Base-by-base conservation (phyloP, 1,140 invertebrate genomes). In the Aphelinus atriplicis region DNA sequence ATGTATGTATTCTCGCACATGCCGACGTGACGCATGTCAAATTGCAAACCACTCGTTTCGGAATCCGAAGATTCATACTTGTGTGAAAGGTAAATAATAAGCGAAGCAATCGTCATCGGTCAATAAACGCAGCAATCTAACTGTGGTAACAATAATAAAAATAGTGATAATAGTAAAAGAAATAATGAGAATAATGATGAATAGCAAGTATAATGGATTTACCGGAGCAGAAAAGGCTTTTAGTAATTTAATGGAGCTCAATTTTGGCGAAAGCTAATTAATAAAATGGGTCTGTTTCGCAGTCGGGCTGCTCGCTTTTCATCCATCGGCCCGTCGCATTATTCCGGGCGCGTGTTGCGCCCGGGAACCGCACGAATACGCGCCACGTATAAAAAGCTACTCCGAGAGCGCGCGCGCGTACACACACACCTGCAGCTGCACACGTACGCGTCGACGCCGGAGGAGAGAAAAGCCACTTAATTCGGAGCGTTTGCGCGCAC, bases 401-500 rank as follows among this genome's bases (percentile, higher is more conserved):
- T 7, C 2, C 7, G 26, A 72, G 65, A 65, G 58, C 46, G 10
- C 55, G 46, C 10, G 10, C 9, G 26, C 58, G 42, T 4, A 43
- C 58, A 7, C 42, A 7, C 58, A 43, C 45, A 60, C 26, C 57
- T n/a, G 7, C 57, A 42, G 57, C 0, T 60, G n/a, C n/a, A 60
- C 0, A 7, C 26, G 26, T 42, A 9, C 57, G 57, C 57, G 26
- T 58, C n/a, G 57, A 26, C 26, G 26, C 26, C 26, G 26, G 26
- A 26, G 56, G 3, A 6, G 2, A 1, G 61, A 62, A 60, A 61
- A 50, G 60, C 45, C 72, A 77, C 76, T 77, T 77, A 77, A 77
- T 77, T 73, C 73, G 66, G 55, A 66, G 58, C 68, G 63, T 70
- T 71, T 71, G 43, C 51, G 67, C 56, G 56, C 56, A 66, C 67